These are phyloP conservation scores for Eulemur mongoz DNA, from an alignment of 2,797 vertebrate species.

Conservation along the genomic window DNA sequence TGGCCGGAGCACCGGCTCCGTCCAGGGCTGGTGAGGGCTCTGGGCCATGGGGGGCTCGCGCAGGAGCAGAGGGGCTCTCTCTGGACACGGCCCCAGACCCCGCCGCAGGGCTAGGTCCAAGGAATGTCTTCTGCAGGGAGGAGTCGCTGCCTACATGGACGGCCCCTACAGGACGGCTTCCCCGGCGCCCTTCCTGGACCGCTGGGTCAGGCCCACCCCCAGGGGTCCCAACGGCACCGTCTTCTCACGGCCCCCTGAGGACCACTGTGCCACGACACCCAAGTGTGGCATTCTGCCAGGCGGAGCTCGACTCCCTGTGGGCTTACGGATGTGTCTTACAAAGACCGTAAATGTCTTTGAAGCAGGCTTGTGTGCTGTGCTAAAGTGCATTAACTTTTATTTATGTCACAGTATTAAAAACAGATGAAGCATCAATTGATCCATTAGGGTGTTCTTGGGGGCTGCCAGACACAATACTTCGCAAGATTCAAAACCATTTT, in stretches of 20 bases:
- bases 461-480: slow-evolving; percentile 38
- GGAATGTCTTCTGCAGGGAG: neutral
- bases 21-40: accelerated
- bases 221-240: accelerated
- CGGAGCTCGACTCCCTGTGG: too few species aligned
- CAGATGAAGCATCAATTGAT: slow-evolving; percentile 42
- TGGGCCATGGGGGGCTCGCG: too few species aligned
- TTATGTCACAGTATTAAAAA: slow-evolving; percentile 45
- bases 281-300: accelerated
- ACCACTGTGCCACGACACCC: accelerated
- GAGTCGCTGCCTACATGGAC: accelerated
- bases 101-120: neutral
- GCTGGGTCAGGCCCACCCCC: neutral
- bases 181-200: neutral
- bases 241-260: neutral
- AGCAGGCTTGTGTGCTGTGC: neutral
- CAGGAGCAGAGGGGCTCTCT: neutral
- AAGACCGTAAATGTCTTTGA: neutral
- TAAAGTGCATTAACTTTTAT: neutral
- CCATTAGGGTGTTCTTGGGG: slow-evolving; percentile 20
- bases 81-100: neutral
- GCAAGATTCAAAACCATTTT: slow-evolving; percentile 6
- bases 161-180: neutral
- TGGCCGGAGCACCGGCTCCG: neutral
- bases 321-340: neutral